Conservation (phyloP, 2,888 invertebrate genomes). For the Callimorpha dominula region DNA sequence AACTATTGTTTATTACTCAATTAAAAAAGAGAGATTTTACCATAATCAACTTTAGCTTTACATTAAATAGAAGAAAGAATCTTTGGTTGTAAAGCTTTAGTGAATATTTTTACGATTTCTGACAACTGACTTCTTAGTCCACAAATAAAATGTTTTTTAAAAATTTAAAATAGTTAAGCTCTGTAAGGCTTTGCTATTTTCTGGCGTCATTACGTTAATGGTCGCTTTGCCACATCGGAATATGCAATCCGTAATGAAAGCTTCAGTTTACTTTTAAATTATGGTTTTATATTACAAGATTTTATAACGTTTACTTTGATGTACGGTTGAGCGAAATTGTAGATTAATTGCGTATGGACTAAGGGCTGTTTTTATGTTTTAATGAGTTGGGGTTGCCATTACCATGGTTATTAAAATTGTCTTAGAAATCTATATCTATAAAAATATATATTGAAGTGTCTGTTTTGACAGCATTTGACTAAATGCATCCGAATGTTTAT, state of each 20-base stretch:
- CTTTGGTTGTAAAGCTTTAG: too few species aligned
- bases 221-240: background rate
- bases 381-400: background rate
- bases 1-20: too few species aligned
- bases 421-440: too few species aligned
- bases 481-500: too few species aligned
- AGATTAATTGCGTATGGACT: background rate
- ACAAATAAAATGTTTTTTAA: background rate
- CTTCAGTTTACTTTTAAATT: background rate
- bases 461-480: too few species aligned
- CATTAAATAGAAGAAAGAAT: too few species aligned
- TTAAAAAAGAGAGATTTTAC: too few species aligned
- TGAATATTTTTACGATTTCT: background rate
- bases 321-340: background rate
- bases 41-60: too few species aligned
- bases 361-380: background rate
- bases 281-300: slow-evolving; percentile 1
- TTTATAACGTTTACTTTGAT: slow-evolving; percentile 2
- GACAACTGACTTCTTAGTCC: background rate
- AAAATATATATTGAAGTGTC: too few species aligned
- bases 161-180: slow-evolving; percentile 11
- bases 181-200: slow-evolving; percentile 1
- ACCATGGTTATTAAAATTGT: background rate
- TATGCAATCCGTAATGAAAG: background rate
- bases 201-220: slow-evolving; percentile 9